These are phyloP conservation scores for Lithophane ornitopus DNA, from an alignment of 2,888 invertebrate species.

Conservation along the genomic window DNA sequence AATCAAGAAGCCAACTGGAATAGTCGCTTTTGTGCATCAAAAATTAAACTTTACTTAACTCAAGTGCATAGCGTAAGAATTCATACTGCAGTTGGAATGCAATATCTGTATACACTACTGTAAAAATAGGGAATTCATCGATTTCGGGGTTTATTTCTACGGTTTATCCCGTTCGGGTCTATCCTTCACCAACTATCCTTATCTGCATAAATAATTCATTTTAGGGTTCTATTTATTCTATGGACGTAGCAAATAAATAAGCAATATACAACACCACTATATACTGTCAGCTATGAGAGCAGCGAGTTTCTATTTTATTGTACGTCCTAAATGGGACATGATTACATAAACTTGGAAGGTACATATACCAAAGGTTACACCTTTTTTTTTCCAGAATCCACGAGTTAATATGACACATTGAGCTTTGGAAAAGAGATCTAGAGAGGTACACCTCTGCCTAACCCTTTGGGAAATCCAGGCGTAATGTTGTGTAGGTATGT, in stretches of 20 bases:
- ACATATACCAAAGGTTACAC: not conserved
- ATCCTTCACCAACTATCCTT: not conserved
- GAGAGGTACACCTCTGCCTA: not conserved
- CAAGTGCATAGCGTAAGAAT: no score
- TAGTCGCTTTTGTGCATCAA: not conserved
- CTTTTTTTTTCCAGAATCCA: not conserved
- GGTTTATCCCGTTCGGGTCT: not conserved
- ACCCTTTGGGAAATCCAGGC: not conserved
- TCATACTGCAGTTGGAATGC: slow-evolving; percentile 7
- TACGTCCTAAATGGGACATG: not conserved
- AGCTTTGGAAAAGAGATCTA: not conserved
- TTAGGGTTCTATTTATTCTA: not conserved
- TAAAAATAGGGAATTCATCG: not conserved
- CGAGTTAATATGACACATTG: not conserved
- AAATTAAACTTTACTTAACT: not conserved
- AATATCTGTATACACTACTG: slow-evolving; percentile 7
- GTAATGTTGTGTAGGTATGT: not conserved
- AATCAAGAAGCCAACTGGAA: not conserved
- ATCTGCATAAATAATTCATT: not conserved
- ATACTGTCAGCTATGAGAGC: slow-evolving; percentile 50
- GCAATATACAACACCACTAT: not conserved
- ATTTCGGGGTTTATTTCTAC: not conserved
- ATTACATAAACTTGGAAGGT: not conserved
- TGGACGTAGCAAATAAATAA: not conserved
- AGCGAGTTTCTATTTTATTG: slow-evolving; percentile 63